Evolutionary conservation across 1,140 invertebrate genomes (phyloP).

Genomic region (Drosophila willistoni): DNA sequence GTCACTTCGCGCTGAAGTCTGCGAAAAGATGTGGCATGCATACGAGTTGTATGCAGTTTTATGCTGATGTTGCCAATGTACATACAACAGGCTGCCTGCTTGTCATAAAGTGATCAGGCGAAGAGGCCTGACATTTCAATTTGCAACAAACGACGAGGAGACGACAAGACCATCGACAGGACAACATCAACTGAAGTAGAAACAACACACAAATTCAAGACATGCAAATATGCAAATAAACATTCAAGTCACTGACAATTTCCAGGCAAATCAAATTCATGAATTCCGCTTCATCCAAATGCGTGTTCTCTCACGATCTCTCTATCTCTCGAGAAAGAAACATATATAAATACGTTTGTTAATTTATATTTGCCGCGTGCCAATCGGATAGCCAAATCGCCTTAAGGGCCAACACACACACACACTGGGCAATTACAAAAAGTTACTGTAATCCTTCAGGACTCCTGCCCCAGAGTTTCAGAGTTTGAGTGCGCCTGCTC

Average conservation of each 20-base stretch:
- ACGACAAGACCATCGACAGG: constrained; percentile 43
- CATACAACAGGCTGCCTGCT: constrained; percentile 42
- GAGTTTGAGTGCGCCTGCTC: constrained; percentile 46
- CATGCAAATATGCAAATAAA: constrained; percentile 79
- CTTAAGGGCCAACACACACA: constrained; percentile 33
- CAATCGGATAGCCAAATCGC: constrained; percentile 56
- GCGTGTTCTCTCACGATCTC: constrained; percentile 51
- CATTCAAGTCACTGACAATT: constrained; percentile 60
- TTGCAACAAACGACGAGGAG: constrained; percentile 59
- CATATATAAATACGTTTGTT: constrained; percentile 43
- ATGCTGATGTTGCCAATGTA: constrained; percentile 5
- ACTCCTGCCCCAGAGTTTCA: neutral
- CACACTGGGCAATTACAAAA: constrained; percentile 76
- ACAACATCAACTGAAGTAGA: constrained; percentile 42
- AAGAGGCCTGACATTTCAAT: constrained; percentile 77
- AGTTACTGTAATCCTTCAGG: constrained; percentile 69
- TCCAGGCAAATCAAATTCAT: constrained; percentile 70
- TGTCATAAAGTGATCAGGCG: constrained; percentile 78
- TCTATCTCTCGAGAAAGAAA: neutral
- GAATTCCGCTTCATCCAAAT: constrained; percentile 1
- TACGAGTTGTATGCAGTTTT: constrained; percentile 28
- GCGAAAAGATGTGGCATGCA: neutral
- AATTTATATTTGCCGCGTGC: constrained; percentile 80
- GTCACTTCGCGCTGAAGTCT: constrained; percentile 53
- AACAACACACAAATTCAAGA: constrained; percentile 33